A percentile compares a stretch with the other conserved stretches of the same genome.
These are phyloP conservation scores for Pseudomyrmex pallidus DNA, from an alignment of 1,140 invertebrate species.

Conservation along the genomic window DNA sequence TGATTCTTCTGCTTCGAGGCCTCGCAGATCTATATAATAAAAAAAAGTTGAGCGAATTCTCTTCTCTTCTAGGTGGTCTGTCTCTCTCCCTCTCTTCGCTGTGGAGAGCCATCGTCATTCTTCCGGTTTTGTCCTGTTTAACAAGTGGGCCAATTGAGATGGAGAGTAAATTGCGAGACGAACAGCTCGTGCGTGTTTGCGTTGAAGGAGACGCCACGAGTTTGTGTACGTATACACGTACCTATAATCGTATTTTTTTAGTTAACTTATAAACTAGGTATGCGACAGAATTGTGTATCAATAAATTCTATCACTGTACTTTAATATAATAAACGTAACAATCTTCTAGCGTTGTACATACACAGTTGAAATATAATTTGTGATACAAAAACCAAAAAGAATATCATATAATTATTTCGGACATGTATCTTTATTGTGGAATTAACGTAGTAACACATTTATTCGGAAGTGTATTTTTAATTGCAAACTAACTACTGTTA, in stretches of 20 bases:
- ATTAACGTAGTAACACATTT: not conserved
- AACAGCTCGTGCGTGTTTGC: conserved; percentile 50
- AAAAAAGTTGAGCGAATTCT: conserved; percentile 80
- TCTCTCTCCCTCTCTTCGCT: conserved; percentile 26
- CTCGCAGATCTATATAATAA: conserved; percentile 63
- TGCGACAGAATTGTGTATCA: conserved; percentile 4
- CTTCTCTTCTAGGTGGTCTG: conserved; percentile 5
- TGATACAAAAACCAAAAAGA: too few relatives aligned
- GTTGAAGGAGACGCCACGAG: conserved; percentile 46
- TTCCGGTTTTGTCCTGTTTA: conserved; percentile 83
- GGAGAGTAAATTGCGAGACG: conserved; percentile 79
- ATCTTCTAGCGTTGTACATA: not conserved
- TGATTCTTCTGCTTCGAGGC: conserved; percentile 63
- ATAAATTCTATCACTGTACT: not conserved
- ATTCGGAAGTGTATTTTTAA: too few relatives aligned
- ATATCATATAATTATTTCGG: too few relatives aligned
- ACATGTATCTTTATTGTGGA: not conserved
- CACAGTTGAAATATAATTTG: too few relatives aligned
- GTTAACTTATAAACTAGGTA: not conserved
- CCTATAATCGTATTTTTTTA: not conserved
- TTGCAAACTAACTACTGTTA: too few relatives aligned
- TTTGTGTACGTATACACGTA: not conserved
- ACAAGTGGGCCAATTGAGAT: conserved; percentile 84
- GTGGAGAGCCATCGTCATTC: conserved; percentile 64
- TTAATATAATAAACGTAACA: not conserved